Base-by-base conservation (phyloP, 2,113 vertebrate species). In the Hippopotamus amphibius region DNA sequence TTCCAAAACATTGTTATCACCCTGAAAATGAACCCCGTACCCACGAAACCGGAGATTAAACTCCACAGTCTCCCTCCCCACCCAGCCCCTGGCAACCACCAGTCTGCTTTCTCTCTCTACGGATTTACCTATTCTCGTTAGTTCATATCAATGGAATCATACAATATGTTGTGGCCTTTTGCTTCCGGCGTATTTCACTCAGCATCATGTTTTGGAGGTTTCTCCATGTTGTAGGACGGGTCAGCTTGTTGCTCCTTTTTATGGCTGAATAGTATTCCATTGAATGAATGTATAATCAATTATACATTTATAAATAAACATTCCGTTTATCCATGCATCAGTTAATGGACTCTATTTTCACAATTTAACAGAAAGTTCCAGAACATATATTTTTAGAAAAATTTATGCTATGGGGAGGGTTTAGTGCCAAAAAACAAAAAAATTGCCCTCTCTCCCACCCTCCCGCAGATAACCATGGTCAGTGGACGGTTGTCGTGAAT, bases 171-270 rank as follows among this genome's bases (percentile, higher is more conserved):
- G 30, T 37, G 57, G 30, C 6, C 43, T 55, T 21, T 6, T 8
- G 50, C 28, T 68, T 82, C 24, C 57, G 16, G 17, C 48, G 41
- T 26, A 12, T 71, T 59, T 77, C 57, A 48, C 46, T 19, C 13
- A 48, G 24, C 48, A 19, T 50, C 15, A 7, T 2, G 11, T 37
- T 63, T 41, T 41, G 10, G 57, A 77, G 43, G n/a, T 28, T 43
- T 3, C 3, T 21, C 50, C 37, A 33, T 2, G 1, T 3, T 24
- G 43, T 21, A 30, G 4, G 16, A 6, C 2, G 26, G 3, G 17
- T 28, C 37, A 46, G 15, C 3, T 21, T n/a, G 76, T 48, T 7
- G 3, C 14, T 48, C 41, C 30, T 79, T 94, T 91, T 80, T 1
- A 41, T 0, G 7, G 57, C 41, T 16, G 83, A 59, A 15, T 88